Base-by-base conservation (phyloP, 2,888 invertebrate genomes). In the Drosophila helvetica region DNA sequence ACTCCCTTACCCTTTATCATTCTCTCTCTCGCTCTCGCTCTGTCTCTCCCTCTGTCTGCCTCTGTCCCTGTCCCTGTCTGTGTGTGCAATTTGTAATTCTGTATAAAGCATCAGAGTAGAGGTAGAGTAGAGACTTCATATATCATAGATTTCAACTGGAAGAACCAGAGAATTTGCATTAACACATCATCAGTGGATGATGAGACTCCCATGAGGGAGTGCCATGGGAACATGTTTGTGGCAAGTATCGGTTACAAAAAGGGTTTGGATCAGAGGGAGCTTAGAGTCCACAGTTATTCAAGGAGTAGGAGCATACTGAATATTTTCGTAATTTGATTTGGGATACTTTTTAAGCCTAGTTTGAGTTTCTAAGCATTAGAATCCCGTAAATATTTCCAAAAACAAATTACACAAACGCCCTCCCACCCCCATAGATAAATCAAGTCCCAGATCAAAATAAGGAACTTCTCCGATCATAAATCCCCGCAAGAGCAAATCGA, bases 1-100 rank as follows among this genome's bases (percentile, higher is more conserved):
- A 8, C n/a, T 18, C 18, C 30, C 30, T 38, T 1, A 38, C 38
- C 38, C 38, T 38, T 15, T n/a, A 7, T 38, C 38, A 38, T 38
- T 38, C 33, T 12, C 33, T 5, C 33, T 33, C 12, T 33, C 15
- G 15, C 51, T 7, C n/a, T n/a, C 9, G 19, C 19, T 5, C 0
- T 7, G 27, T 42, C 15, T 12, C 30, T 27, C 9, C 38, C n/a
- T 22, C 17, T 2, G 6, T 48, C 33, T 57, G 33, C 6, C 22
- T 5, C 22, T 45, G 53, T 50, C 47, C 64, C n/a, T n/a, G n/a
- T n/a, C n/a, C n/a, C n/a, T 22, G 22, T 4, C 22, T 22, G 22
- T 5, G 67, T 74, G 56, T 76, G 85, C 76, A 83, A 88, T 83
- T 83, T 83, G 88, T 88, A 80, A 83, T 88, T 80, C 78, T 62